Base-by-base conservation (phyloP, 2,113 vertebrate species). In the Neolamprologus brichardi region DNA sequence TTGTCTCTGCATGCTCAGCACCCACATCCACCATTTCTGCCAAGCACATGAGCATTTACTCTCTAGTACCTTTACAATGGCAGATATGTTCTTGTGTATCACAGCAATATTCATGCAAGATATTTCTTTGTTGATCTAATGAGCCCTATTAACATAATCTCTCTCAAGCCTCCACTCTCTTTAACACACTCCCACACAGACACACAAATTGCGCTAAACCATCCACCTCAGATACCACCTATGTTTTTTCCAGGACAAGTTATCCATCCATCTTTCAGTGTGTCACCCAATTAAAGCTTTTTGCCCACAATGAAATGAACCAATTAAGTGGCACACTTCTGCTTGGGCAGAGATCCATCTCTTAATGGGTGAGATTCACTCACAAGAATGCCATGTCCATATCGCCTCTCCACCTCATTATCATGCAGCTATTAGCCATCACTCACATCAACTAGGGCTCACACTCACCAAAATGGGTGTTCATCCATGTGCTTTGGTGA, bases 241-340 rank as follows among this genome's bases (percentile, higher is more conserved):
- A 75, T 58, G 54, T 34, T 81, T 80, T 84, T 79, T 52, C 60
- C 84, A 64, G 8, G 49, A 84, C 39, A 60, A 84, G 58, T 25
- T 82, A 88, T 87, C 41, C 80, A 89, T 94, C 91, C 67, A 81
- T 95, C 92, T 92, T 90, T 82, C 72, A 72, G 41, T 72, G 82
- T 81, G 87, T 95, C 94, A 90, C 72, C 93, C 93, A 95, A 94
- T 96, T 96, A 96, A 87, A 84, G 89, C 83, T 84, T 82, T 84
- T 90, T 88, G 85, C 84, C 80, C 67, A 30, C 91, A 93, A 95
- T 93, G 89, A 95, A 93, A 94, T 92, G 87, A 93, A 93, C 93
- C 91, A 95, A 95, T 96, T 95, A 96, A 91, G 89, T 85, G 5
- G 39, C 20, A 85, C 87, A 83, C 85, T 94, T 95, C 91, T 92